A percentile compares a stretch with the other conserved stretches of the same genome.
These are phyloP conservation scores for Agrypnia vestita DNA, from an alignment of 1,140 invertebrate genomes.

Conservation along the genomic window DNA sequence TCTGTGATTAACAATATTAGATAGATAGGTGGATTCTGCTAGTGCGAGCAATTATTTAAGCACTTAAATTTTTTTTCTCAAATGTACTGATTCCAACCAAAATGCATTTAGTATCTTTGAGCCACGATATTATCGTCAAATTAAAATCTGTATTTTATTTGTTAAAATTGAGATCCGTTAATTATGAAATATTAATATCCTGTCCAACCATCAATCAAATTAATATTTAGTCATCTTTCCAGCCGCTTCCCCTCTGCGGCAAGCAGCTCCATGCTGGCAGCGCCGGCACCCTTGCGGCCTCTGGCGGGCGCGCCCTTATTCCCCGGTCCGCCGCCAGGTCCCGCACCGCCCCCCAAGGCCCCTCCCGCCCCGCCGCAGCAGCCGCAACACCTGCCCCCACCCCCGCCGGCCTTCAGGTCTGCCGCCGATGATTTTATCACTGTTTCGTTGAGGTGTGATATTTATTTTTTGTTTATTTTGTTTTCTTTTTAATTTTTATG, in stretches of 20 bases:
- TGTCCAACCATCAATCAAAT: too few species aligned
- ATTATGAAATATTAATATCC: too few species aligned
- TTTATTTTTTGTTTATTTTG: conserved; percentile 66
- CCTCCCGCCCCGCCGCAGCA: conserved; percentile 80
- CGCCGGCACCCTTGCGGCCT: conserved; percentile 75
- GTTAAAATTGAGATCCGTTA: too few species aligned
- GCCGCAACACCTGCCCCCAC: conserved; percentile 75
- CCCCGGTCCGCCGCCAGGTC: conserved; percentile 84
- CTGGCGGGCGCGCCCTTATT: conserved; percentile 84
- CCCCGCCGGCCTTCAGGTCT: conserved; percentile 90
- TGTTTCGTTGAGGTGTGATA: conserved; percentile 77
- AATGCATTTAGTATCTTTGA: too few species aligned
- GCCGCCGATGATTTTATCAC: conserved; percentile 75
- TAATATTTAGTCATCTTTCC: conserved; percentile 11
- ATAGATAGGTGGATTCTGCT: too few species aligned
- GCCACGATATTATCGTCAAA: too few species aligned
- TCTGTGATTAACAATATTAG: too few species aligned
- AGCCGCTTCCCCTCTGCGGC: conserved; percentile 71
- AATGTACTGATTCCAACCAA: too few species aligned
- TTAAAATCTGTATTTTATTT: too few species aligned
- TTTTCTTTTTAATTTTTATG: conserved; percentile 55
- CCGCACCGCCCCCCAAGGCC: conserved; percentile 80
- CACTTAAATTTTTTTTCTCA: too few species aligned
- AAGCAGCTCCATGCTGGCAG: conserved; percentile 76
- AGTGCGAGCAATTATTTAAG: too few species aligned